phyloP scores from a whole-genome alignment of 2,888 invertebrate genomes.

The Drosophila nr. perissopoda region DNA sequence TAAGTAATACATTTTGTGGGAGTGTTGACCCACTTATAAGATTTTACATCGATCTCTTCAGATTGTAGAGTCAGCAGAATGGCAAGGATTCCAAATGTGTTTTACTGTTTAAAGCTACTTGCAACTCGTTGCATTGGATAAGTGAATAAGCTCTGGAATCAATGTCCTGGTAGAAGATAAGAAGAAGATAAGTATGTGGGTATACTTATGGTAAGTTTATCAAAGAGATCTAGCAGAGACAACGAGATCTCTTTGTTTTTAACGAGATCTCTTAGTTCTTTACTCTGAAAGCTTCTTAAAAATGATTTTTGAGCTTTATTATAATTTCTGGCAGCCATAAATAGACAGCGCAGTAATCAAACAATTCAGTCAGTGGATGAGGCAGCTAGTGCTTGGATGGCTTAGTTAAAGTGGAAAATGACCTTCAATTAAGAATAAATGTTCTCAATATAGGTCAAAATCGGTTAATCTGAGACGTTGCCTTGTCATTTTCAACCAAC shows the following conservation, averaged over 20 bases:
- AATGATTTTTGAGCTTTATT: not conserved
- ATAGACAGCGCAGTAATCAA: conserved; percentile 1
- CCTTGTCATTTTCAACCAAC: not conserved
- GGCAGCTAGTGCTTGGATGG: not conserved
- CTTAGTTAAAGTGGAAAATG: not conserved
- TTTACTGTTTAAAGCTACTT: not conserved
- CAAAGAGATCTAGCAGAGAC: not conserved
- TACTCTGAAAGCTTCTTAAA: conserved; percentile 5
- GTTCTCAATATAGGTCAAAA: not conserved
- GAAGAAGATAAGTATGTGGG: too few species aligned
- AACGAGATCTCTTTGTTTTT: not conserved
- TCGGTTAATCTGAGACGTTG: not conserved
- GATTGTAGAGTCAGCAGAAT: not conserved
- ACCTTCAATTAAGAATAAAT: not conserved
- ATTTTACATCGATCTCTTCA: not conserved
- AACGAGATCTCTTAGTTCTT: conserved; percentile 5
- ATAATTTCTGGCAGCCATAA: not conserved
- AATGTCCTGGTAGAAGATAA: not conserved
- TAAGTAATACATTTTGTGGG: not conserved
- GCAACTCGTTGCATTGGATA: not conserved
- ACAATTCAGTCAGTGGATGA: not conserved
- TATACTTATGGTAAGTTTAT: too few species aligned
- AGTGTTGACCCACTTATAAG: not conserved
- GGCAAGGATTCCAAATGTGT: not conserved
- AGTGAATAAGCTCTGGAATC: not conserved